Percentiles rank a stretch among this genome's conserved stretches.
Evolutionary conservation across 2,888 invertebrate species (phyloP).

Genomic region (Philereme vetulata): DNA sequence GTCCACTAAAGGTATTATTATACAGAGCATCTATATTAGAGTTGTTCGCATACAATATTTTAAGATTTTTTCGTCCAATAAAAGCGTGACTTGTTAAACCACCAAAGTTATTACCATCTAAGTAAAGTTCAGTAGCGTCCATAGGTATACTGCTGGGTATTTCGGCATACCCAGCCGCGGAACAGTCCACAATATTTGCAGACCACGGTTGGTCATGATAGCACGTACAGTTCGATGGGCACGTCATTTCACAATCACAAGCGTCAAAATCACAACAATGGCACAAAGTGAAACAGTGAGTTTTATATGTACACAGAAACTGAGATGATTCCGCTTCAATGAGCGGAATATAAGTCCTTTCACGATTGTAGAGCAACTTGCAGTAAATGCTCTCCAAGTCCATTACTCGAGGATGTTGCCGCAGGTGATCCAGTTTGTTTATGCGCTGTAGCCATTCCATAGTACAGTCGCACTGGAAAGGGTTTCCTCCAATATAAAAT

Average conservation of each 20-base stretch:
- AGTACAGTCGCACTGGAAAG: constrained; percentile 96
- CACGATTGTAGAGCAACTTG: constrained; percentile 92
- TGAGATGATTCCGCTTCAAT: constrained; percentile 94
- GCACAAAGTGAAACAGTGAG: constrained; percentile 96
- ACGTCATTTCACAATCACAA: constrained; percentile 98
- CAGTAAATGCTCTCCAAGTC: constrained; percentile 95
- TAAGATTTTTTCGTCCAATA: constrained; percentile 95
- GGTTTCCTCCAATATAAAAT: constrained; percentile 97
- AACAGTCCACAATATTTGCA: constrained; percentile 96
- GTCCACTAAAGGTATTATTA: constrained; percentile 95
- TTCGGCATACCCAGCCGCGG: constrained; percentile 90
- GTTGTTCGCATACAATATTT: constrained; percentile 93
- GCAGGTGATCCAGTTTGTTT: constrained; percentile 91
- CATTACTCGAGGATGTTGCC: constrained; percentile 95
- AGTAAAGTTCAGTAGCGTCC: constrained; percentile 97
- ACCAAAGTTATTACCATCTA: constrained; percentile 95
- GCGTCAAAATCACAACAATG: constrained; percentile 98
- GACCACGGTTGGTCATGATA: constrained; percentile 97
- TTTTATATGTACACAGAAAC: constrained; percentile 95
- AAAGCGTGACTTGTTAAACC: constrained; percentile 95
- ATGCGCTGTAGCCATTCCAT: constrained; percentile 98
- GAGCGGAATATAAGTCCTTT: constrained; percentile 92
- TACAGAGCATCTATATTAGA: constrained; percentile 93
- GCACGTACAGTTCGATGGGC: constrained; percentile 96
- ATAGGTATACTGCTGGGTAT: constrained; percentile 95